These are phyloP conservation scores for Emys orbicularis DNA, from an alignment of 2,797 vertebrate genomes.

Conservation along the genomic window DNA sequence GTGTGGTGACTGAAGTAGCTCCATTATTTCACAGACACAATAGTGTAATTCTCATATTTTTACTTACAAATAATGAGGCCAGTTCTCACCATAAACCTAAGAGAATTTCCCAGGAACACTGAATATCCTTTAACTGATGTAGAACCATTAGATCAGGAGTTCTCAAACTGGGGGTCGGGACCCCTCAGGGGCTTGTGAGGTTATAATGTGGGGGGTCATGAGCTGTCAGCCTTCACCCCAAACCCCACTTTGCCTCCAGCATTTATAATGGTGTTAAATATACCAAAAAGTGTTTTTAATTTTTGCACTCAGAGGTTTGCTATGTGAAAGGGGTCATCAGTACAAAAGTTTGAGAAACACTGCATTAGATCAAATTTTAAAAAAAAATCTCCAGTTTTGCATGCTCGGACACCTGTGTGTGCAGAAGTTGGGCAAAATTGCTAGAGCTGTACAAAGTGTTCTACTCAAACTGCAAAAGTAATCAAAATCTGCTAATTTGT, in stretches of 20 bases:
- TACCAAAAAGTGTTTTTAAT: no score
- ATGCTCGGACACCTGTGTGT: conserved; percentile 3
- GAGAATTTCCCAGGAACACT: conserved; percentile 5
- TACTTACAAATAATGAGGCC: neutral
- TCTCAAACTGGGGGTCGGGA: no score
- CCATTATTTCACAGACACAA: neutral
- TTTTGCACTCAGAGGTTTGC: no score
- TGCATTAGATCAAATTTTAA: neutral
- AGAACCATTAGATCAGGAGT: neutral
- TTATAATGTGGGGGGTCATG: no score
- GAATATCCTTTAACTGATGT: neutral
- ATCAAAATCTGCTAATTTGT: conserved; percentile 44
- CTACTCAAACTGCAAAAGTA: conserved; percentile 1
- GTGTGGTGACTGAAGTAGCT: neutral
- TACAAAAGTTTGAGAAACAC: no score
- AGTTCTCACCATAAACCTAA: neutral
- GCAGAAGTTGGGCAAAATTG: neutral
- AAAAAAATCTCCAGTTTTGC: conserved; percentile 15
- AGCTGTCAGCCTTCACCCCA: no score
- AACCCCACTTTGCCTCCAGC: no score
- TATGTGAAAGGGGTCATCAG: no score
- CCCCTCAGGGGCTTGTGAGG: no score
- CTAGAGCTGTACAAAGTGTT: neutral
- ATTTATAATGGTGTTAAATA: no score
- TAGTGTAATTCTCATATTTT: conserved; percentile 3